Percentiles rank a stretch among this genome's conserved stretches.
Evolutionary conservation across 2,888 invertebrate genomes (phyloP).

Genomic region (Oligia latruncula): DNA sequence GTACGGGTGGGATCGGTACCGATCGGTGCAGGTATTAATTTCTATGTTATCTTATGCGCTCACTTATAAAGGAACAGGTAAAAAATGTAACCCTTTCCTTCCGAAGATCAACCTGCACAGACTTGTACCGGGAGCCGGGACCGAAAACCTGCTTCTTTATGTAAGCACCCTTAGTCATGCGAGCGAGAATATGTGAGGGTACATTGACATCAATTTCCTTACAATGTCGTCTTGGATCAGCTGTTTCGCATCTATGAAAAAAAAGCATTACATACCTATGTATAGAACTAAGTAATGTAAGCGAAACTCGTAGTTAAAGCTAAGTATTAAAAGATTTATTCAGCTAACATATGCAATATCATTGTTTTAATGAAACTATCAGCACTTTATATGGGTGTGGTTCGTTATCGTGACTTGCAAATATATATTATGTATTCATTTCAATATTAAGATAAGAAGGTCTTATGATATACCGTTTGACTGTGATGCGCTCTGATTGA

Average conservation of each 20-base stretch:
- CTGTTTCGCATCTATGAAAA: constrained; percentile 29
- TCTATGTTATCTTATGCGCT: no score
- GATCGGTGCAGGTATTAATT: no score
- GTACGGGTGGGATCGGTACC: no score
- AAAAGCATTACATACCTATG: background rate
- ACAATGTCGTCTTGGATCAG: constrained; percentile 34
- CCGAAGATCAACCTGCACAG: no score
- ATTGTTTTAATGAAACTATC: background rate
- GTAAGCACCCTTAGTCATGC: background rate
- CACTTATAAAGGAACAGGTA: no score
- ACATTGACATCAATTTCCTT: constrained; percentile 20
- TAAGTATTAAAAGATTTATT: background rate
- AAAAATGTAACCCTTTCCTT: no score
- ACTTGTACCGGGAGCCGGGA: no score
- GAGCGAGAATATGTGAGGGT: constrained; percentile 17
- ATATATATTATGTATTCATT: background rate
- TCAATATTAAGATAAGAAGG: background rate
- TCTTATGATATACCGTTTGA: constrained; percentile 22
- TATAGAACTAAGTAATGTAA: background rate
- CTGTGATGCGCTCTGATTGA: constrained; percentile 3
- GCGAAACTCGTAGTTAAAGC: background rate
- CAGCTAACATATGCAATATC: background rate
- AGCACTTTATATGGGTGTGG: background rate
- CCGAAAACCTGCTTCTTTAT: no score
- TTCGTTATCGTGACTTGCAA: constrained; percentile 19